Conservation (phyloP, 2,888 invertebrate species). For the Bellardia bayeri region DNA sequence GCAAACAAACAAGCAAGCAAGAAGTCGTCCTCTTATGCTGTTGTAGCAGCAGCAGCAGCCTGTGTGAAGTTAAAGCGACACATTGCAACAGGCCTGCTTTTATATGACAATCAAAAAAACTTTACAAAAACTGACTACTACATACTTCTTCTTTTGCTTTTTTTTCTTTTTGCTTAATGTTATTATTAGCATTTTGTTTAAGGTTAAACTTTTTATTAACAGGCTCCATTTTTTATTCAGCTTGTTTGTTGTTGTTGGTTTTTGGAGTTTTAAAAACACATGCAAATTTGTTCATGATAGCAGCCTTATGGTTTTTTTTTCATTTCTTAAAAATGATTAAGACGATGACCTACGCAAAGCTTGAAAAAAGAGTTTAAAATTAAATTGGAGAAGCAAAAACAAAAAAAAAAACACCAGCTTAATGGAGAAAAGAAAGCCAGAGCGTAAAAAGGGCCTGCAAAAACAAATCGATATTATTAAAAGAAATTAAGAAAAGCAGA, state of each 20-base stretch:
- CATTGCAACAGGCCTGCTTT: slow-evolving; percentile 67
- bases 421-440: slow-evolving; percentile 34
- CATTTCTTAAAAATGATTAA: slow-evolving; percentile 1
- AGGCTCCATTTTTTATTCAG: slow-evolving; percentile 64
- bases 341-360: slow-evolving; percentile 81
- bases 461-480: slow-evolving; percentile 51
- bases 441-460: neutral
- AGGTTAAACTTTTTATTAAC: slow-evolving; percentile 46
- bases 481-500: slow-evolving; percentile 65
- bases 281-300: slow-evolving; percentile 75
- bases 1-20: slow-evolving; percentile 67
- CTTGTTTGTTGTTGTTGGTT: slow-evolving; percentile 6
- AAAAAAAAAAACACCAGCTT: slow-evolving; percentile 36
- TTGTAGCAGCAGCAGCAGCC: slow-evolving; percentile 64
- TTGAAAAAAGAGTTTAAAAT: slow-evolving; percentile 49
- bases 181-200: slow-evolving; percentile 57
- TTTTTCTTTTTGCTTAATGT: slow-evolving; percentile 47
- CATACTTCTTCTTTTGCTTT: neutral
- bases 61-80: slow-evolving; percentile 52
- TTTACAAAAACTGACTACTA: slow-evolving; percentile 36
- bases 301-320: slow-evolving; percentile 70
- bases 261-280: slow-evolving; percentile 75
- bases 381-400: slow-evolving; percentile 2
- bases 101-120: slow-evolving; percentile 13
- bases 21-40: neutral